Evolutionary conservation across 2,888 invertebrate genomes (phyloP), one percentile per base, ranked within the genome.

Genomic region (Lasius platythorax): DNA sequence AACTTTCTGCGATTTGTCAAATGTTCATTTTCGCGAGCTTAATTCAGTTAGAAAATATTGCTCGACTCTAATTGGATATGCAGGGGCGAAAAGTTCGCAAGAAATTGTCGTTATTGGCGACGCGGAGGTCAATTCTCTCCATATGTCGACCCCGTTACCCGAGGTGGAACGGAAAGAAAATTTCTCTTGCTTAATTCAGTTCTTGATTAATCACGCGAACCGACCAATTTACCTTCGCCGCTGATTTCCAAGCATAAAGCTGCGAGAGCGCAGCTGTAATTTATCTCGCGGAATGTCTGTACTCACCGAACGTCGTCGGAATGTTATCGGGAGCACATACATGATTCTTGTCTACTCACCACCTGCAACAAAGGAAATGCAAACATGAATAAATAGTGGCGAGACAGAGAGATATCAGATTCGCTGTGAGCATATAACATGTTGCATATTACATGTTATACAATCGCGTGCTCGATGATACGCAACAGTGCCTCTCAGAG

Each of bases 321-420:
- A 50, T 46, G 28, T 73, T 61, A 73, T 23, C 23, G 53, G 8
- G 33, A 46, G 18, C 23, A 37, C 37, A 46, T 50, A 33, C 12
- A 40, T 30, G 58, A 6, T 50, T 82, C 56, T 28, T 40, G 40
- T 75, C 61, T 87, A 91, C 92, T 92, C 91, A 92, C 92, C 92
- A 92, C 87, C 91, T 92, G 91, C 82, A 92, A 92, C 89, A 91
- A 66, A 88, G 76, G 46, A 85, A 85, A 82, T 58, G 67, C 73
- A 61, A 82, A 74, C 78, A 72, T 85, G 78, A 85, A 79, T 85
- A 78, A 84, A 76, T 58, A 61, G 53, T 33, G 40, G n/a, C 46
- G 37, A 23, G 50, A 40, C 63, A 33, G 46, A 73, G 67, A 73
- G 56, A 72, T 66, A 79, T 78, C 67, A 64, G 64, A 82, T 82